Evolutionary conservation across 1,140 invertebrate genomes (phyloP).

Genomic region (Rhopalosiphum padi): DNA sequence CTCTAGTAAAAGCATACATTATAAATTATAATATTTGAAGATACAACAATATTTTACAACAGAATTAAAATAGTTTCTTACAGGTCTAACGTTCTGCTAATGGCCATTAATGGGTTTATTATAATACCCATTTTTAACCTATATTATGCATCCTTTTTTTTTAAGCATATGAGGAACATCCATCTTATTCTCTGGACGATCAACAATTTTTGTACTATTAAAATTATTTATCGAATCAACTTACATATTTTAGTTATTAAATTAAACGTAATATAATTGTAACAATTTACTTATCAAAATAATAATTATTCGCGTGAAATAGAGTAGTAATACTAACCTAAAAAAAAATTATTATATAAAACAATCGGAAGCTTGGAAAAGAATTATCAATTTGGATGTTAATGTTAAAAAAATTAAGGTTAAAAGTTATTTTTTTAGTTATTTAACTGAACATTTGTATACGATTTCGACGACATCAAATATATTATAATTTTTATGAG

Average conservation of each 20-base stretch:
- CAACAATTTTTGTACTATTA: neutral
- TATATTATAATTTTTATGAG: neutral
- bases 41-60: neutral
- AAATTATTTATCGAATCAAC: neutral
- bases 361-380: neutral
- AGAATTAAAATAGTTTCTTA: constrained; percentile 1
- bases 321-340: neutral
- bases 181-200: neutral
- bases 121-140: neutral
- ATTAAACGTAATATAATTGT: neutral
- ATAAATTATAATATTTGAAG: neutral
- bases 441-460: neutral
- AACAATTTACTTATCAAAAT: neutral
- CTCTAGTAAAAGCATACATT: neutral
- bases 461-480: neutral
- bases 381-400: neutral
- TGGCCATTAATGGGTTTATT: neutral
- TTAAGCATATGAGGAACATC: neutral
- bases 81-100: neutral
- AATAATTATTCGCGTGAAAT: neutral
- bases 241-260: neutral
- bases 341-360: neutral
- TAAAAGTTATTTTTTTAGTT: neutral
- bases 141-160: neutral
- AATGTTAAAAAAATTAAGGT: neutral